Evolutionary conservation across 2,113 vertebrate species (phyloP), one percentile per base, ranked within the genome.

Genomic region (Tetrao urogallus): DNA sequence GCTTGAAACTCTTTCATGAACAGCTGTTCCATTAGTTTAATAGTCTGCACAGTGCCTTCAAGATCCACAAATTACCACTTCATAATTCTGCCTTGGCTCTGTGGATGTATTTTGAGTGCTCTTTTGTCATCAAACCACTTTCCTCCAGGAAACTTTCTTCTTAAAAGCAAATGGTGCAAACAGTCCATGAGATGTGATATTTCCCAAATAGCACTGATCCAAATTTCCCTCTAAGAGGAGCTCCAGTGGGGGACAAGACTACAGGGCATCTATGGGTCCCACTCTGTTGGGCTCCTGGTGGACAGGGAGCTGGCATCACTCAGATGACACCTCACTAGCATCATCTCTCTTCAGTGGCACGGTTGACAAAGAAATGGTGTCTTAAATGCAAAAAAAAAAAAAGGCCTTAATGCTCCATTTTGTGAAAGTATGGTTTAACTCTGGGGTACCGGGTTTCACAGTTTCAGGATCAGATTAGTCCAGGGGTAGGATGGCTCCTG

Each of bases 11-110:
- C 88, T 93, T 50, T 87, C 84, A 38, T 30, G 32, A 40, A 28
- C 92, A 89, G 85, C 89, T 96, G 89, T 96, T 94, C 88, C 58
- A 86, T 96, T 94, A 91, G 91, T 94, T 95, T 93, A 95, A 89
- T 73, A 94, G 84, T 81, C 36, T 69, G 71, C 74, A 60, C 73
- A 94, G 73, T 95, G 65, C 79, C 92, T 85, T 91, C 76, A 82
- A 72, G 88, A 96, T 92, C 87, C 78, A 95, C 69, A 86, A 7
- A 95, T 92, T 95, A 88, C 80, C 82, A 83, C 67, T 96, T 97
- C 96, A 71, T 95, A 95, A 96, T 91, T 97, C 92, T 97, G 93
- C 40, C 69, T 73, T 57, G 48, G 83, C 70, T 94, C 36, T 8
- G 1, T 0, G 54, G 56, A 90, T 77, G 54, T 65, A 90, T 72